A percentile compares a stretch with the other conserved stretches of the same genome.
These are phyloP conservation scores for Portevinia maculata DNA, from an alignment of 2,888 invertebrate genomes.

Conservation along the genomic window DNA sequence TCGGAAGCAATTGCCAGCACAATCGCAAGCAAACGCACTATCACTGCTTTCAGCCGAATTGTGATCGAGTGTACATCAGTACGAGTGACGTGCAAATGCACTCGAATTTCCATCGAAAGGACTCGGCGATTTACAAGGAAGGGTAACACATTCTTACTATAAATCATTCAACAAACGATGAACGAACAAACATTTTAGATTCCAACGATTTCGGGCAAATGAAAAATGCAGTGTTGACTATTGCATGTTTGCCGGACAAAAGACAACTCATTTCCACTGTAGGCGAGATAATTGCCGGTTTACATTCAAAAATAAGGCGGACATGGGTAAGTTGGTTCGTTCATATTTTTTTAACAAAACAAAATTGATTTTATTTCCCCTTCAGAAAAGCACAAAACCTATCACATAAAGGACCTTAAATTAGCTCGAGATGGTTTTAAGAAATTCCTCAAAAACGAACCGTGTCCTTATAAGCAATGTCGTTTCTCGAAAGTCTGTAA, in stretches of 20 bases:
- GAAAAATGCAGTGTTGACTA: slow-evolving; percentile 94
- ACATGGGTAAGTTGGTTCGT: slow-evolving; percentile 95
- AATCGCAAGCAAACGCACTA: slow-evolving; percentile 86
- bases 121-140: slow-evolving; percentile 97
- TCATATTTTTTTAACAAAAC: too few relatives aligned
- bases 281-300: slow-evolving; percentile 93
- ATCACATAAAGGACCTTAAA: slow-evolving; percentile 97
- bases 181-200: slow-evolving; percentile 79
- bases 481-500: slow-evolving; percentile 96
- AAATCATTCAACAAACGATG: not conserved
- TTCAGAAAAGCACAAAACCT: slow-evolving; percentile 97
- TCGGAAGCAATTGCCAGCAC: slow-evolving; percentile 90
- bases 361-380: not conserved
- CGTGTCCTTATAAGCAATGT: slow-evolving; percentile 94
- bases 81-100: slow-evolving; percentile 99
- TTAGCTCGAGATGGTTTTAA: slow-evolving; percentile 96
- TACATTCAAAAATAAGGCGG: slow-evolving; percentile 98
- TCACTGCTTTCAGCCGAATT: slow-evolving; percentile 96
- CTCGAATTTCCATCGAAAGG: slow-evolving; percentile 97
- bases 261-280: slow-evolving; percentile 98
- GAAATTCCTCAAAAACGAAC: slow-evolving; percentile 97
- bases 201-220: slow-evolving; percentile 96
- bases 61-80: slow-evolving; percentile 96
- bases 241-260: slow-evolving; percentile 94
- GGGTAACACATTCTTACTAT: slow-evolving; percentile 83